Evolutionary conservation across 2,113 vertebrate genomes (phyloP).

Genomic region (Entelurus aequoreus): DNA sequence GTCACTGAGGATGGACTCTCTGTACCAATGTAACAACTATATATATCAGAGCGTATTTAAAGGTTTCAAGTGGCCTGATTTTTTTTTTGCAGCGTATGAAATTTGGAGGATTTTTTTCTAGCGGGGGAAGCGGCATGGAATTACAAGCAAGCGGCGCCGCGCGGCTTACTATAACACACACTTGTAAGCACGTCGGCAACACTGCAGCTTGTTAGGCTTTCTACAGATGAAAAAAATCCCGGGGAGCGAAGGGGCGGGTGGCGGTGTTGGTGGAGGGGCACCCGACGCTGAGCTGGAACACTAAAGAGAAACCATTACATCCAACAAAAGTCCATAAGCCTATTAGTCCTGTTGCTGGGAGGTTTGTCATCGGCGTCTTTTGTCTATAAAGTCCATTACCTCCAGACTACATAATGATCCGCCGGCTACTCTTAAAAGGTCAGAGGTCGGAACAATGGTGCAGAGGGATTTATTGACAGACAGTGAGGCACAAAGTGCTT

Average conservation of each 20-base stretch:
- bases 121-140: conserved; percentile 19
- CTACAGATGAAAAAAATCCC: conserved; percentile 37
- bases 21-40: not conserved
- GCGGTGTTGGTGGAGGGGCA: not conserved
- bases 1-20: too few species aligned
- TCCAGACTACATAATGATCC: conserved; percentile 39
- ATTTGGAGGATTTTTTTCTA: conserved; percentile 12
- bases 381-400: conserved; percentile 51
- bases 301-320: conserved; percentile 41
- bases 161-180: conserved; percentile 32
- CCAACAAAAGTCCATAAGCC: conserved; percentile 42
- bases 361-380: conserved; percentile 53
- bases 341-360: conserved; percentile 33
- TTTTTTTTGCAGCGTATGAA: conserved; percentile 2
- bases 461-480: conserved; percentile 30
- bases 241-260: conserved; percentile 10
- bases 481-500: conserved; percentile 30
- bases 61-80: conserved; percentile 15
- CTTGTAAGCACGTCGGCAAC: conserved; percentile 35
- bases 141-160: conserved; percentile 21
- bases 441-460: conserved; percentile 43
- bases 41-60: conserved; percentile 5
- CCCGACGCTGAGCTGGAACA: conserved; percentile 35
- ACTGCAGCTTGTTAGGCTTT: conserved; percentile 38
- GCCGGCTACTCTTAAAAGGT: conserved; percentile 32